phyloP scores from a whole-genome alignment of 2,888 invertebrate genomes.

The Cylloceria caligata region DNA sequence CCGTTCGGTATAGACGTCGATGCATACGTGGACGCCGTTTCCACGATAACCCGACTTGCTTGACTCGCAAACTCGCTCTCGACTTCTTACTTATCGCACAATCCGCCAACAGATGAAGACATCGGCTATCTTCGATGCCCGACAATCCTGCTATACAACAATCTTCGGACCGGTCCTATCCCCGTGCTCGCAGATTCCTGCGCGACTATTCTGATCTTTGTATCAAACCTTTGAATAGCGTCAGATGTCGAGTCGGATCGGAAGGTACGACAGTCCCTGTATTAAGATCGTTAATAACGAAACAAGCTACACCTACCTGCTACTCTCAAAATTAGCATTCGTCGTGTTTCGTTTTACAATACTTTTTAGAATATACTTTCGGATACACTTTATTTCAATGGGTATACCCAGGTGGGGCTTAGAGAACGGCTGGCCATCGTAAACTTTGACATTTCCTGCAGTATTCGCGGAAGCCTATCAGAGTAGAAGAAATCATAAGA shows the following conservation, averaged over 20 bases:
- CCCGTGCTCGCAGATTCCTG: not conserved
- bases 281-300: too few relatives aligned
- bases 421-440: not conserved
- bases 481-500: not conserved
- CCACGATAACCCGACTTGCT: constrained; percentile 30
- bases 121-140: constrained; percentile 42
- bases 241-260: not conserved
- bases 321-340: too few relatives aligned
- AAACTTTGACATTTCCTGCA: not conserved
- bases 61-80: constrained; percentile 15
- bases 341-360: too few relatives aligned
- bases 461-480: too few relatives aligned
- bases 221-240: not conserved
- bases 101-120: constrained; percentile 55
- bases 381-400: too few relatives aligned
- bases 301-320: too few relatives aligned
- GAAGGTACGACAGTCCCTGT: too few relatives aligned
- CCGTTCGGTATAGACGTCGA: not conserved
- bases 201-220: constrained; percentile 16
- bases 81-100: constrained; percentile 43
- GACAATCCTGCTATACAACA: constrained; percentile 25
- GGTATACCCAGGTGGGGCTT: too few relatives aligned
- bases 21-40: constrained; percentile 11
- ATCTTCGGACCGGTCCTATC: constrained; percentile 22
- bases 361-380: too few relatives aligned